Evolutionary conservation across 2,113 vertebrate species (phyloP), one percentile per base, ranked within the genome.

Genomic region (Siphamia tubifer): DNA sequence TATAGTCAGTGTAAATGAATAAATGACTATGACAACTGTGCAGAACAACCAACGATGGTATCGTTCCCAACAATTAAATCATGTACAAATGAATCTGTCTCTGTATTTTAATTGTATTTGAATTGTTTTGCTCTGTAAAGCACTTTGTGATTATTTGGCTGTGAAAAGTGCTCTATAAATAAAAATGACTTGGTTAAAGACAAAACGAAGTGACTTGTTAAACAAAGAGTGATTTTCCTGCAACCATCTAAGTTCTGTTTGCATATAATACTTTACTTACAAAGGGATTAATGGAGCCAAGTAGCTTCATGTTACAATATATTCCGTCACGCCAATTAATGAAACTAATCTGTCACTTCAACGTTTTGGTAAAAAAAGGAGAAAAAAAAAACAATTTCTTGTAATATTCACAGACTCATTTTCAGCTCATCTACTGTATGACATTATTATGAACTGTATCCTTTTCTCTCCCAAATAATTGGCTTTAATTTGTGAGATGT

Each of bases 261-360:
- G 67, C 40, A 45, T 42, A 19, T 63, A 12, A 54, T 60, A 47
- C 12, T 9, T 52, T 43, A 28, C 30, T 44, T 32, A 58, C 15
- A 53, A 66, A 69, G 54, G 20, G 32, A 66, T 16, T 23, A 39
- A 62, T 76, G 42, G 67, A 8, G 39, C 23, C 31, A 58, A 23
- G 43, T 53, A 32, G 10, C 16, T 55, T 55, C 43, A 35, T 60
- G 19, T 53, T 15, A n/a, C 19, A 42, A 39, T 32, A 53, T 15
- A 65, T 35, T 61, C 31, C 43, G 13, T 32, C 36, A 19, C n/a
- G 3, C 4, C 31, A 40, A 42, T 31, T 21, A 55, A 28, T 51
- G 17, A 47, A 58, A 48, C 16, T 53, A 44, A 2, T 63, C 39
- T 53, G 31, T 31, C 25, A 40, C 17, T 7, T 54, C n/a, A 27